Conservation (phyloP, 2,888 invertebrate species). For the Mimumesa dahlbomi region DNA sequence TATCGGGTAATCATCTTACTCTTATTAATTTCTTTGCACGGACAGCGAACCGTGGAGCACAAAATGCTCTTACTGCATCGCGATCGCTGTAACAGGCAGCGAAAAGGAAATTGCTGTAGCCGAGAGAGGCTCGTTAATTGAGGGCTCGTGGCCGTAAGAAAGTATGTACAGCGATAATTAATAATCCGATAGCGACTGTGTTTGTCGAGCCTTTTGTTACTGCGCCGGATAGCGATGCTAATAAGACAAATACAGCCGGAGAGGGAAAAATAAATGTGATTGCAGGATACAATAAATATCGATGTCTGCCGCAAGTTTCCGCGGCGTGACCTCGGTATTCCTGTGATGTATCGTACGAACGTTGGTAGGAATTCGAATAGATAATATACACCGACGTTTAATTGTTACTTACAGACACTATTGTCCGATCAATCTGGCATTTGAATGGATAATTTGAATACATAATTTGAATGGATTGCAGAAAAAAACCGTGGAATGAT, state of each 20-base stretch:
- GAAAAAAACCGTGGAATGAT: no score
- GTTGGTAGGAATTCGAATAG: no score
- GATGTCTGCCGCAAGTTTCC: neutral
- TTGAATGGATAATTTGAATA: no score
- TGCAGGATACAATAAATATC: no score
- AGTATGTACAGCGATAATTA: conserved; percentile 22
- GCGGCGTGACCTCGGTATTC: no score
- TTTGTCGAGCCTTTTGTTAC: conserved; percentile 22
- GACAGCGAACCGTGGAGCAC: conserved; percentile 38
- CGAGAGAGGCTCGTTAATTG: conserved; percentile 43
- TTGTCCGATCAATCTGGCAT: no score
- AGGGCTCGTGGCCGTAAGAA: conserved; percentile 14
- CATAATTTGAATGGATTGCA: no score
- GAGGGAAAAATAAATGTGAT: conserved; percentile 6
- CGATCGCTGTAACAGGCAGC: conserved; percentile 42
- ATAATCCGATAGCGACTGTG: conserved; percentile 5
- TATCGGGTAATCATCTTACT: conserved; percentile 29
- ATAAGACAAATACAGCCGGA: neutral
- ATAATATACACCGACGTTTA: no score
- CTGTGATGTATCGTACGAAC: no score
- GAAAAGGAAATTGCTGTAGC: conserved; percentile 49
- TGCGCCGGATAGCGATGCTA: conserved; percentile 4
- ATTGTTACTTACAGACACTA: no score
- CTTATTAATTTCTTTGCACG: conserved; percentile 47
- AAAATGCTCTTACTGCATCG: conserved; percentile 35